Evolutionary conservation across 2,888 invertebrate genomes (phyloP).

Genomic region (Xestobium rufovillosum): DNA sequence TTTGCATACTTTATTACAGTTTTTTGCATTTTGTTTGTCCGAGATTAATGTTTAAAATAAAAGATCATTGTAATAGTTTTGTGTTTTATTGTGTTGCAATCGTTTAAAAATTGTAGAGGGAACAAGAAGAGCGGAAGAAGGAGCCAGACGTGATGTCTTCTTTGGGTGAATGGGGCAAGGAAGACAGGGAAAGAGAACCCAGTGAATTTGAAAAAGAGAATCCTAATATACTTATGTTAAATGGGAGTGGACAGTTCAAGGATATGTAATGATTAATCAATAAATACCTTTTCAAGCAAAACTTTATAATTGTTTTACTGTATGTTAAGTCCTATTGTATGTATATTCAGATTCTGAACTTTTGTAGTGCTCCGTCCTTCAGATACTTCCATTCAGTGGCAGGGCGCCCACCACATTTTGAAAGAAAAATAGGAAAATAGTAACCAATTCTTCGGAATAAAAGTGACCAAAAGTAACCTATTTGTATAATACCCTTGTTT

Average conservation of each 20-base stretch:
- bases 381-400: too few species aligned
- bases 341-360: too few species aligned
- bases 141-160: constrained; percentile 67
- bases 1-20: constrained; percentile 4
- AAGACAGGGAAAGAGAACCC: constrained; percentile 61
- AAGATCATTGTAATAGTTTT: constrained; percentile 16
- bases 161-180: constrained; percentile 66
- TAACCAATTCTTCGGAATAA: too few species aligned
- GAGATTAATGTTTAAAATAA: constrained; percentile 8
- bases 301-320: too few species aligned
- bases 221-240: constrained; percentile 68
- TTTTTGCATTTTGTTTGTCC: constrained; percentile 10
- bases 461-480: too few species aligned
- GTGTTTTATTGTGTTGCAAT: constrained; percentile 19
- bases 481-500: too few species aligned
- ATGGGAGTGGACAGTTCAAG: constrained; percentile 66
- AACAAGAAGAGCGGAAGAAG: constrained; percentile 59
- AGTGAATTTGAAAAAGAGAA: constrained; percentile 73
- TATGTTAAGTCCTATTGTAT: too few species aligned
- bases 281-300: too few species aligned
- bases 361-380: too few species aligned
- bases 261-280: constrained; percentile 69
- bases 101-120: constrained; percentile 50
- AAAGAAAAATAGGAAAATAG: too few species aligned
- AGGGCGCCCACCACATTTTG: too few species aligned